These are phyloP conservation scores for Hydrolagus colliei DNA, from an alignment of 2,797 vertebrate genomes.

Conservation along the genomic window DNA sequence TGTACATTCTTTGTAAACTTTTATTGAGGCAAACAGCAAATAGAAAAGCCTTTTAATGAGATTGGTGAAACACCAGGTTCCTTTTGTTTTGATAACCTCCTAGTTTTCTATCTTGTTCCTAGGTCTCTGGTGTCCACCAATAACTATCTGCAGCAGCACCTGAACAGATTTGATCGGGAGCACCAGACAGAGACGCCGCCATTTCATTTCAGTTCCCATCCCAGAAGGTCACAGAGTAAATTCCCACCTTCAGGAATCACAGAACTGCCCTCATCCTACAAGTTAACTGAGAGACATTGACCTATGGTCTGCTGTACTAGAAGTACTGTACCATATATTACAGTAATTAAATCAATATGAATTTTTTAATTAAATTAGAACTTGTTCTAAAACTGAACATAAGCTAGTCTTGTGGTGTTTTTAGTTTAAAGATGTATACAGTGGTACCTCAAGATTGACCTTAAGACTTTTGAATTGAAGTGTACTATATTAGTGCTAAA, in stretches of 20 bases:
- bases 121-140: slow-evolving; percentile 34
- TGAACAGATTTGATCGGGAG: not conserved
- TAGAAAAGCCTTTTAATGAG: not conserved
- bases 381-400: not conserved
- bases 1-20: not conserved
- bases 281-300: not conserved
- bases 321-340: slow-evolving; percentile 4
- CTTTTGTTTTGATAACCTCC: not conserved
- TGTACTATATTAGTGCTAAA: not conserved
- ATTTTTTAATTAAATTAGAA: slow-evolving; percentile 22
- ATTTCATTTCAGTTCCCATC: not conserved
- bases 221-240: not conserved
- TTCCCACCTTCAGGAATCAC: not conserved
- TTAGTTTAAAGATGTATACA: not conserved
- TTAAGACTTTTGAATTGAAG: too few species aligned
- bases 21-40: not conserved
- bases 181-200: not conserved
- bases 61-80: not conserved
- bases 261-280: slow-evolving; percentile 13
- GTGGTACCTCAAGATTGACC: too few species aligned
- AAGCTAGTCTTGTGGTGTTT: slow-evolving; percentile 17
- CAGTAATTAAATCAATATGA: slow-evolving; percentile 9
- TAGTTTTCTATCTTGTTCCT: not conserved
- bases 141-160: slow-evolving; percentile 27
- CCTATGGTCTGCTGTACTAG: slow-evolving; percentile 10